phyloP scores from a whole-genome alignment of 2,888 invertebrate species.

The Mylabris sibirica region DNA sequence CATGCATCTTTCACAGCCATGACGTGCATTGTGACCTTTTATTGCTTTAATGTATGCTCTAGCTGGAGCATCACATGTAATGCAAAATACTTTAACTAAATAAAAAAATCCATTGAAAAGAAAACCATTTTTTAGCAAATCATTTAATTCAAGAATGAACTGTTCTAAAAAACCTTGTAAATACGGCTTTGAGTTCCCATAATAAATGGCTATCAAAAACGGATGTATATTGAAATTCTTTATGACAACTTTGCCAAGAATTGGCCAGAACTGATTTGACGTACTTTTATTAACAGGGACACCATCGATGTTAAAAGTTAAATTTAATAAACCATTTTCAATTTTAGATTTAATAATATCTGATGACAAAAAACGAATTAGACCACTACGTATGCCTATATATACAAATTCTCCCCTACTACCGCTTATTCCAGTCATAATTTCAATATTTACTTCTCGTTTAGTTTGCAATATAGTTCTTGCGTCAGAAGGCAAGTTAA shows the following conservation, averaged over 20 bases:
- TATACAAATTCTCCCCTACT: no score
- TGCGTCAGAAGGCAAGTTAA: no score
- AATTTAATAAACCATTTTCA: not conserved
- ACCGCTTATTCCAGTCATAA: no score
- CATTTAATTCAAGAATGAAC: constrained; percentile 37
- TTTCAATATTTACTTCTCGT: no score
- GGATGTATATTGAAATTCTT: constrained; percentile 18
- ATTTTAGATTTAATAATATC: no score
- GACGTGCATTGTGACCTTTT: constrained; percentile 42
- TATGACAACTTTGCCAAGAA: constrained; percentile 27
- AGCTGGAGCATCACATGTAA: constrained; percentile 46
- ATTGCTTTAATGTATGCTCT: constrained; percentile 38
- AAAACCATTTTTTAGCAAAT: constrained; percentile 19
- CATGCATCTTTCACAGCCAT: constrained; percentile 42
- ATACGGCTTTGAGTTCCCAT: constrained; percentile 35
- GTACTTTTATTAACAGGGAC: constrained; percentile 39
- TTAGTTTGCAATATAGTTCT: no score
- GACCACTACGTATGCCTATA: no score
- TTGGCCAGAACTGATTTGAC: constrained; percentile 42
- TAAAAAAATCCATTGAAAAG: constrained; percentile 9
- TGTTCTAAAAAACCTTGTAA: constrained; percentile 29
- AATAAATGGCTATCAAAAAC: constrained; percentile 29
- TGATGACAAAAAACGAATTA: no score
- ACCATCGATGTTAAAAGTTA: constrained; percentile 42
- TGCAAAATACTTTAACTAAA: constrained; percentile 32